phyloP scores from a whole-genome alignment of 2,797 vertebrate genomes.

The Schizothorax lantsangensis region DNA sequence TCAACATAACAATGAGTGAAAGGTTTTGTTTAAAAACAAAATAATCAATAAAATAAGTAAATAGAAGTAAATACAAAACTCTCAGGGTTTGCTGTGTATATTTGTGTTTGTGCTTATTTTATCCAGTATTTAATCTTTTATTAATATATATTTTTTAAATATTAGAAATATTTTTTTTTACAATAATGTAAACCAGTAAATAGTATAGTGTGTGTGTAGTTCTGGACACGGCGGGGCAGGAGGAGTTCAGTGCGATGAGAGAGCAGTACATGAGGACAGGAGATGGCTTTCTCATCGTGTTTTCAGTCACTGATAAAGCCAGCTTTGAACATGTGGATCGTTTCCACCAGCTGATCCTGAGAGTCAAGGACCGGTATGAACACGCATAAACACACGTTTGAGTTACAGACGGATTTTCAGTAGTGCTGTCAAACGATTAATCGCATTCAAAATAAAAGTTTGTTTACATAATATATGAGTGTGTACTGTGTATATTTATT shows the following conservation, averaged over 20 bases:
- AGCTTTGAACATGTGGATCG: slow-evolving; percentile 98
- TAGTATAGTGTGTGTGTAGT: slow-evolving; percentile 73
- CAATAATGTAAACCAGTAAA: background rate
- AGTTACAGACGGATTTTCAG: background rate
- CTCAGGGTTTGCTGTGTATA: background rate
- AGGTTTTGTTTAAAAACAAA: background rate
- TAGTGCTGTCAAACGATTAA: too few relatives aligned
- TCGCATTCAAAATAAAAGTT: too few relatives aligned
- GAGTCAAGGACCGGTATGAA: slow-evolving; percentile 95
- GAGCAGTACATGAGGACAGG: slow-evolving; percentile 99
- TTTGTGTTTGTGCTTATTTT: too few relatives aligned
- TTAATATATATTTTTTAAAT: too few relatives aligned
- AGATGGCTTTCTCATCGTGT: slow-evolving; percentile 98
- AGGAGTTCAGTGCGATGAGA: slow-evolving; percentile 99
- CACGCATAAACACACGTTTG: background rate
- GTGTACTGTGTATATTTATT: too few relatives aligned
- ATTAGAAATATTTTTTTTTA: background rate
- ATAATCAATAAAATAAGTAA: background rate
- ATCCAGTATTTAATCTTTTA: too few relatives aligned
- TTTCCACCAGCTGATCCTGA: slow-evolving; percentile 97
- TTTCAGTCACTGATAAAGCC: slow-evolving; percentile 97
- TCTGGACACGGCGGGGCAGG: slow-evolving; percentile 96
- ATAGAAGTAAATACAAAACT: background rate
- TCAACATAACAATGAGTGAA: background rate
- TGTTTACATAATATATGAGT: too few relatives aligned